Percentiles rank a stretch among this genome's conserved stretches.
These are phyloP conservation scores for Lysandra coridon DNA, from an alignment of 2,888 invertebrate genomes.

Conservation along the genomic window DNA sequence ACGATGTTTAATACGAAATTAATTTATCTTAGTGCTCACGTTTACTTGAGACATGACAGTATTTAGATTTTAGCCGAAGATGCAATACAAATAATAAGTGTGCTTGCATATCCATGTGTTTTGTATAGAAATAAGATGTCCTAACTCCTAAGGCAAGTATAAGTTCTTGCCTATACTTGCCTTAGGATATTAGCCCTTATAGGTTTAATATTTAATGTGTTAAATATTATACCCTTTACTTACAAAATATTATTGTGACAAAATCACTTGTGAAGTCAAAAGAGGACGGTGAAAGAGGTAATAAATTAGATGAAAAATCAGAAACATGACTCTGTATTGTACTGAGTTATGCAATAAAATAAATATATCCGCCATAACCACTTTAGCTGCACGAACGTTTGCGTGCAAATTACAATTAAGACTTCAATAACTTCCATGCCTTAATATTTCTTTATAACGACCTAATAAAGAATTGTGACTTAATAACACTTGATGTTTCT, in stretches of 20 bases:
- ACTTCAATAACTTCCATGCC: constrained; percentile 8
- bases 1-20: not conserved
- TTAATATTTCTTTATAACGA: constrained; percentile 18
- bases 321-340: constrained; percentile 8
- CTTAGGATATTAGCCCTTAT: not conserved
- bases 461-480: constrained; percentile 23
- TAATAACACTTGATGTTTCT: constrained; percentile 7
- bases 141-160: not conserved
- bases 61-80: not conserved
- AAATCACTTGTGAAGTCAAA: not conserved
- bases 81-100: not conserved
- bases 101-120: not conserved
- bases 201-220: not conserved
- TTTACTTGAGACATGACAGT: not conserved
- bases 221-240: not conserved
- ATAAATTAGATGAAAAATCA: constrained; percentile 21
- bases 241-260: not conserved
- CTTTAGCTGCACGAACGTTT: constrained; percentile 17
- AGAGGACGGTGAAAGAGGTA: not conserved
- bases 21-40: not conserved
- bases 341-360: constrained; percentile 16
- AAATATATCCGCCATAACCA: constrained; percentile 9
- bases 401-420: constrained; percentile 25
- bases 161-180: too few relatives aligned
- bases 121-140: not conserved